A percentile compares a stretch with the other conserved stretches of the same genome.
These are phyloP conservation scores for Linnaemya vulpina DNA, from an alignment of 2,888 invertebrate species.

Conservation along the genomic window DNA sequence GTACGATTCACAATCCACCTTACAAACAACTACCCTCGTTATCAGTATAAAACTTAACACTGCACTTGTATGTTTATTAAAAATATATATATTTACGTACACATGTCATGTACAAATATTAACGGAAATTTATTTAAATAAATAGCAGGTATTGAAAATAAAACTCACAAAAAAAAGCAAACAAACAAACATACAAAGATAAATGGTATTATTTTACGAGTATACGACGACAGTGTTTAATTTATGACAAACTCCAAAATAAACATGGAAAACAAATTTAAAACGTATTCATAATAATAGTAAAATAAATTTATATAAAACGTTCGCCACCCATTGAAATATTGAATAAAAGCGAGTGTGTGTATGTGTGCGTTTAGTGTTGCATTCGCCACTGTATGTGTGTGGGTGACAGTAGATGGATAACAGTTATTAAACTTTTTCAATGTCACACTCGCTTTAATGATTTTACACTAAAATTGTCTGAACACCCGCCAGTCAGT, in stretches of 20 bases:
- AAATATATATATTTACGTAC: conserved; percentile 25
- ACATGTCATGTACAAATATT: conserved; percentile 42
- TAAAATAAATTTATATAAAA: conserved; percentile 43
- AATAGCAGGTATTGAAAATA: conserved; percentile 43
- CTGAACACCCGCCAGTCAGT: neutral
- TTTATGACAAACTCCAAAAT: conserved; percentile 52
- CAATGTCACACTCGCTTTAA: conserved; percentile 49
- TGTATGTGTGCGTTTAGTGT: conserved; percentile 18
- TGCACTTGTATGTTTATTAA: neutral
- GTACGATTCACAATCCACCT: no score
- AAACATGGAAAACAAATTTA: conserved; percentile 2
- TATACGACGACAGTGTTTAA: conserved; percentile 27
- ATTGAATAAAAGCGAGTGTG: neutral
- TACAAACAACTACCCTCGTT: neutral
- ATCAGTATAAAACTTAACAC: neutral
- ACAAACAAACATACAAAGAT: conserved; percentile 5
- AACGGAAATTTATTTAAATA: conserved; percentile 55
- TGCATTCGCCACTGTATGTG: conserved; percentile 14
- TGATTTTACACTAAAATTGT: conserved; percentile 24
- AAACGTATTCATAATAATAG: conserved; percentile 26
- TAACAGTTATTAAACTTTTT: conserved; percentile 62
- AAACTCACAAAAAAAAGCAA: conserved; percentile 9
- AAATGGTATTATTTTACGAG: conserved; percentile 26
- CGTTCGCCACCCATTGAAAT: conserved; percentile 32
- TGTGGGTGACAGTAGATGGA: conserved; percentile 15